A percentile compares a stretch with the other conserved stretches of the same genome.
Evolutionary conservation across 1,140 invertebrate species (phyloP).

Genomic region (Parasteatoda tepidariorum): DNA sequence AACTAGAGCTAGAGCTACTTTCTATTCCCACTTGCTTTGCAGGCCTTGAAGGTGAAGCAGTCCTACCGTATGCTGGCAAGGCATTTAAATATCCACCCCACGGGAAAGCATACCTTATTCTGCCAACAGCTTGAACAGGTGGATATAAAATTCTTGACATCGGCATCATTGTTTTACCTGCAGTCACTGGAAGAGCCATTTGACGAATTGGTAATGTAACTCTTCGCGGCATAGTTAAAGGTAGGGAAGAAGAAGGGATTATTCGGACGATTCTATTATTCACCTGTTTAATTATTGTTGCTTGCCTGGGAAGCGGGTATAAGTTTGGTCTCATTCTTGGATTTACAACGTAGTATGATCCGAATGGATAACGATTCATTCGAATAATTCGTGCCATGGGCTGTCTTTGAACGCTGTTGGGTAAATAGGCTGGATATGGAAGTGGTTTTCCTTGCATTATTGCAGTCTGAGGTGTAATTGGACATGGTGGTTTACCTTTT

Average conservation of each 20-base stretch:
- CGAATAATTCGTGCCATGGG: constrained; percentile 16
- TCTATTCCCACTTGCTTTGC: neutral
- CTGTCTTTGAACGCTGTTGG: neutral
- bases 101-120: constrained; percentile 25
- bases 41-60: neutral
- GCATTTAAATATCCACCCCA: constrained; percentile 1
- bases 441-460: neutral
- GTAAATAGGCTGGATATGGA: neutral
- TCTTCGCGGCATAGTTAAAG: neutral
- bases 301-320: constrained; percentile 4
- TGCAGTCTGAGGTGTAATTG: neutral
- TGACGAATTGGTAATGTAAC: too few species aligned
- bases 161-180: neutral
- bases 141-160: constrained; percentile 12
- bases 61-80: neutral
- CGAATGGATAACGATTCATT: constrained; percentile 22
- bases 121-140: neutral
- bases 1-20: constrained; percentile 33
- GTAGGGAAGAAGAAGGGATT: neutral
- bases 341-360: constrained; percentile 42
- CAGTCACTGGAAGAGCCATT: neutral
- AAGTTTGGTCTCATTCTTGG: constrained; percentile 3
- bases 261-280: constrained; percentile 1
- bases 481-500: constrained; percentile 46
- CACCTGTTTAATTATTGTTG: neutral